phyloP scores from a whole-genome alignment of 2,797 vertebrate species.

The Triplophysa yarkandensis region DNA sequence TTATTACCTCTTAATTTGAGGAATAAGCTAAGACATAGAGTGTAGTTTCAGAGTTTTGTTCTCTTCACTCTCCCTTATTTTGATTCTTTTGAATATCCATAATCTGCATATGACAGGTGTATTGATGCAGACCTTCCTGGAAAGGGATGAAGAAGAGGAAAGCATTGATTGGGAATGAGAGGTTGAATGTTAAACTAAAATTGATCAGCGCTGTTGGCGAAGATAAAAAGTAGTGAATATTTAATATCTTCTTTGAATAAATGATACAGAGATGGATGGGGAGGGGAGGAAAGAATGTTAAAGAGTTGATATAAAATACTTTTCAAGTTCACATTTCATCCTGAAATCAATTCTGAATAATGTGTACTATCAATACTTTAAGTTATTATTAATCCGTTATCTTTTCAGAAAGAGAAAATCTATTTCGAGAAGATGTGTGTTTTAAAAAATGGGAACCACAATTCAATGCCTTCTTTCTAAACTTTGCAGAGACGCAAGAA shows the following conservation, averaged over 20 bases:
- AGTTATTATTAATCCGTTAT: neutral
- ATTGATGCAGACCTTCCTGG: neutral
- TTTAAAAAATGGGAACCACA: neutral
- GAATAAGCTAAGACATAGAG: slow-evolving; percentile 26
- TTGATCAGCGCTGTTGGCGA: slow-evolving; percentile 19
- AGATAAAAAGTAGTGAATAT: slow-evolving; percentile 14
- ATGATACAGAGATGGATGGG: neutral
- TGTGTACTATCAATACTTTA: neutral
- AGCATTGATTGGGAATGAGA: neutral
- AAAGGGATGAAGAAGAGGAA: slow-evolving; percentile 34
- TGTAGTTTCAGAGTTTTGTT: slow-evolving; percentile 32
- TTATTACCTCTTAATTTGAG: slow-evolving; percentile 50
- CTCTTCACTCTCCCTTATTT: slow-evolving; percentile 7
- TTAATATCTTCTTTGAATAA: slow-evolving; percentile 25
- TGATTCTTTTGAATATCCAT: slow-evolving; percentile 1
- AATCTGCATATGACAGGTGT: slow-evolving; percentile 2
- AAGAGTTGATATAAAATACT: neutral
- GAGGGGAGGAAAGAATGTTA: neutral
- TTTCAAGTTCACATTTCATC: neutral
- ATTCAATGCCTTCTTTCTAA: neutral
- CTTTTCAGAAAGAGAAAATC: neutral
- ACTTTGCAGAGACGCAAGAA: neutral
- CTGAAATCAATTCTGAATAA: neutral
- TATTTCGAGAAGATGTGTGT: neutral
- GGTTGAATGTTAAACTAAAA: slow-evolving; percentile 1